Percentiles rank a stretch among this genome's conserved stretches.
These are phyloP conservation scores for Naso thynnoides DNA, from an alignment of 2,797 vertebrate genomes.

Conservation along the genomic window DNA sequence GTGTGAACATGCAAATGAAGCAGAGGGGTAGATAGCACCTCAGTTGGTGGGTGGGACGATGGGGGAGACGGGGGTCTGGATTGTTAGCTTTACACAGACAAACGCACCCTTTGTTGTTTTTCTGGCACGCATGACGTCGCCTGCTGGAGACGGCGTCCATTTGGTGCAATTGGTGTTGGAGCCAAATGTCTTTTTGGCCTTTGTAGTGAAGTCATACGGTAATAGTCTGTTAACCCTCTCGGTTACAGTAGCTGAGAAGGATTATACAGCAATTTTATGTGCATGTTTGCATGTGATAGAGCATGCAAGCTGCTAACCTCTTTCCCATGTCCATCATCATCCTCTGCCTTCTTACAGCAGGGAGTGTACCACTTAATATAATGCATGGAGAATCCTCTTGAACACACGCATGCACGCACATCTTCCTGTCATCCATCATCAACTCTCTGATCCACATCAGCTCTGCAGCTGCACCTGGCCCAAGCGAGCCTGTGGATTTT, in stretches of 20 bases:
- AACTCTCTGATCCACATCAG: constrained; percentile 56
- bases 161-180: constrained; percentile 59
- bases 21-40: constrained; percentile 48
- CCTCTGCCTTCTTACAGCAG: constrained; percentile 51
- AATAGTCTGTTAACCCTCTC: constrained; percentile 51
- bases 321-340: constrained; percentile 56
- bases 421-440: constrained; percentile 58
- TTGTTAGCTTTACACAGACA: constrained; percentile 64
- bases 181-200: constrained; percentile 68
- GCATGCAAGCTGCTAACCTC: constrained; percentile 62
- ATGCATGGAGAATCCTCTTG: constrained; percentile 63
- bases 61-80: constrained; percentile 23
- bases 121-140: constrained; percentile 37
- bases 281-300: constrained; percentile 23
- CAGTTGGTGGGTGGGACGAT: constrained; percentile 44
- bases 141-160: constrained; percentile 62
- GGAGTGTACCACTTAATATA: constrained; percentile 51
- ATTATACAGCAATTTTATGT: constrained; percentile 20
- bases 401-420: constrained; percentile 29
- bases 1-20: constrained; percentile 61
- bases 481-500: constrained; percentile 45
- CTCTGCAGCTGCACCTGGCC: constrained; percentile 62
- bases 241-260: constrained; percentile 12
- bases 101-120: constrained; percentile 72
- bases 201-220: constrained; percentile 46